phyloP scores from a whole-genome alignment of 2,888 invertebrate genomes.

The Acleris laterana region DNA sequence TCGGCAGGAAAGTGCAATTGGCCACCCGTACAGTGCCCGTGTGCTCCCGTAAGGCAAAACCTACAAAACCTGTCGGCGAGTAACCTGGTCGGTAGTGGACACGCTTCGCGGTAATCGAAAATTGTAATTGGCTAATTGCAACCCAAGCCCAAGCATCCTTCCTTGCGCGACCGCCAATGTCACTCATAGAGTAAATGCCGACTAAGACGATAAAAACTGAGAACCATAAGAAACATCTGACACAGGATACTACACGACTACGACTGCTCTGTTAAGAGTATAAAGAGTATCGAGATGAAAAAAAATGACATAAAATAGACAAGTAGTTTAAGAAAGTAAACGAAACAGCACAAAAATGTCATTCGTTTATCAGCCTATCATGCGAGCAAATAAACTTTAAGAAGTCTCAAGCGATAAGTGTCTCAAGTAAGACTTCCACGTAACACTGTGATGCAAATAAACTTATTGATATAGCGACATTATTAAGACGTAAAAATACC shows the following conservation, averaged over 20 bases:
- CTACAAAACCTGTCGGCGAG: slow-evolving; percentile 68
- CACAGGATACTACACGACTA: no score
- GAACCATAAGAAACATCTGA: no score
- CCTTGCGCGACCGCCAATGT: slow-evolving; percentile 3
- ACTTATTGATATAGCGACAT: slow-evolving; percentile 40
- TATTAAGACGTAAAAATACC: slow-evolving; percentile 16
- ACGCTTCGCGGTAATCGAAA: slow-evolving; percentile 71
- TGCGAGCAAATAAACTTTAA: slow-evolving; percentile 47
- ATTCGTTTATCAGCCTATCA: slow-evolving; percentile 53
- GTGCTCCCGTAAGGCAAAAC: slow-evolving; percentile 54
- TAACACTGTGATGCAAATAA: slow-evolving; percentile 40
- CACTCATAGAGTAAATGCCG: background rate
- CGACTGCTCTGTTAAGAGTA: no score
- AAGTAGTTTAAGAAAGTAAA: background rate
- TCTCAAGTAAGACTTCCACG: slow-evolving; percentile 40
- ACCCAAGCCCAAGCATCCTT: slow-evolving; percentile 43
- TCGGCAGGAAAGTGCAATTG: slow-evolving; percentile 56
- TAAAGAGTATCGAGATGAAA: background rate
- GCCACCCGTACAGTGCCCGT: slow-evolving; percentile 59
- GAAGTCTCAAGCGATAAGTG: slow-evolving; percentile 37
- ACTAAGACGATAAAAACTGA: no score
- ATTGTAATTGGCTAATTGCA: slow-evolving; percentile 72
- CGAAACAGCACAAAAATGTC: slow-evolving; percentile 26
- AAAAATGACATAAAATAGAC: background rate
- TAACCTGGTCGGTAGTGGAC: slow-evolving; percentile 54